Percentiles rank a stretch among this genome's conserved stretches.
These are phyloP conservation scores for Frankliniella fusca DNA, from an alignment of 2,888 invertebrate species.

Conservation along the genomic window DNA sequence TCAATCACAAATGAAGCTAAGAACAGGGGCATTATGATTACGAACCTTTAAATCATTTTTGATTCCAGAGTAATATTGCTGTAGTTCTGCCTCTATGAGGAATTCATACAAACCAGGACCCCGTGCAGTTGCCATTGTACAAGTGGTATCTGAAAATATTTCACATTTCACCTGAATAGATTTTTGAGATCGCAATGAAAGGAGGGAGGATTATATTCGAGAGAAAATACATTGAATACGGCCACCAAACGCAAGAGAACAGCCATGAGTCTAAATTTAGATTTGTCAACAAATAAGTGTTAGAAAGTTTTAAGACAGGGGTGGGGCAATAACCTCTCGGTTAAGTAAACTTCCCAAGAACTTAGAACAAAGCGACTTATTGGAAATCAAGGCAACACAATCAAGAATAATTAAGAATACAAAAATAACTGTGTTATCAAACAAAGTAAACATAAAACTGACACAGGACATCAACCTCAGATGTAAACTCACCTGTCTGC, in stretches of 20 bases:
- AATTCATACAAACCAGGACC: conserved; percentile 79
- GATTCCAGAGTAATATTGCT: conserved; percentile 75
- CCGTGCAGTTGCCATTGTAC: conserved; percentile 16
- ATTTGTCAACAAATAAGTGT: neutral
- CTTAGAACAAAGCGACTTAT: neutral
- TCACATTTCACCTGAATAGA: neutral
- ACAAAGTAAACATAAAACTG: neutral
- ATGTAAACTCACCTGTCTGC: conserved; percentile 2
- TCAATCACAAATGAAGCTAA: neutral
- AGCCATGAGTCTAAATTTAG: too few relatives aligned
- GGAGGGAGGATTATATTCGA: neutral
- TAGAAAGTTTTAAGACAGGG: neutral
- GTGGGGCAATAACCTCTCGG: conserved; percentile 12
- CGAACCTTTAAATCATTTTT: conserved; percentile 77
- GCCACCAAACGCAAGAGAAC: too few relatives aligned
- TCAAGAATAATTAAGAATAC: neutral
- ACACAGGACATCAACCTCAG: neutral
- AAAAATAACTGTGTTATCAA: neutral
- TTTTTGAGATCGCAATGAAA: neutral
- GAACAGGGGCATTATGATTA: neutral
- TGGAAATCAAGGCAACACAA: neutral
- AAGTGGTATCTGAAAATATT: neutral
- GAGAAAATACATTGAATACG: neutral
- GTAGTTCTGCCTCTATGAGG: conserved; percentile 88
- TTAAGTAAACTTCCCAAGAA: neutral